Conservation (phyloP, 1,140 invertebrate genomes). For the Trinorchestia longiramus region DNA sequence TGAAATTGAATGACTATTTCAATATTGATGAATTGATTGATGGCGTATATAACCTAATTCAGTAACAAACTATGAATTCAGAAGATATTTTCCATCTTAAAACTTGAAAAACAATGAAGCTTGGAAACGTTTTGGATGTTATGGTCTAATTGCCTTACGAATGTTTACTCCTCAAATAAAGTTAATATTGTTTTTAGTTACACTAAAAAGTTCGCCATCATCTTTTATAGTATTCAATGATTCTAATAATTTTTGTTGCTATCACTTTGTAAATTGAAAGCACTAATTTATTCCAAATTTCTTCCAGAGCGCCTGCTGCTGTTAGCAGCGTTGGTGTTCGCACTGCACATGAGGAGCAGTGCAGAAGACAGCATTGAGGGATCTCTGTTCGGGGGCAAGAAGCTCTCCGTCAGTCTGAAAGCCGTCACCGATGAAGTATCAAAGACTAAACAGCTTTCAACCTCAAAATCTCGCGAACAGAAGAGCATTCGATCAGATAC, state of each 20-base stretch:
- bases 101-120: neutral
- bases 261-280: neutral
- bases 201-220: neutral
- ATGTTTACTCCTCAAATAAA: neutral
- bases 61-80: too few relatives aligned
- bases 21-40: too few relatives aligned
- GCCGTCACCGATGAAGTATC: neutral
- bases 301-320: neutral
- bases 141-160: neutral
- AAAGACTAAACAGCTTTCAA: too few relatives aligned
- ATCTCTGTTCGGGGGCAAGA: slow-evolving; percentile 22
- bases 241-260: neutral
- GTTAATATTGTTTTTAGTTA: neutral
- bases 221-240: neutral
- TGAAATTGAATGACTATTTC: too few relatives aligned
- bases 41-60: too few relatives aligned
- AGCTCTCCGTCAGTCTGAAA: slow-evolving; percentile 11
- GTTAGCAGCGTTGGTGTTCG: neutral
- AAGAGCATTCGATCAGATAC: neutral
- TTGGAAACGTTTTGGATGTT: neutral
- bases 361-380: neutral
- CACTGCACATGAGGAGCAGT: neutral
- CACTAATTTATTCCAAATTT: neutral
- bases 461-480: neutral
- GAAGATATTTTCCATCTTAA: too few relatives aligned